These are phyloP conservation scores for Chauna torquata DNA, from an alignment of 2,113 vertebrate species.

Conservation along the genomic window DNA sequence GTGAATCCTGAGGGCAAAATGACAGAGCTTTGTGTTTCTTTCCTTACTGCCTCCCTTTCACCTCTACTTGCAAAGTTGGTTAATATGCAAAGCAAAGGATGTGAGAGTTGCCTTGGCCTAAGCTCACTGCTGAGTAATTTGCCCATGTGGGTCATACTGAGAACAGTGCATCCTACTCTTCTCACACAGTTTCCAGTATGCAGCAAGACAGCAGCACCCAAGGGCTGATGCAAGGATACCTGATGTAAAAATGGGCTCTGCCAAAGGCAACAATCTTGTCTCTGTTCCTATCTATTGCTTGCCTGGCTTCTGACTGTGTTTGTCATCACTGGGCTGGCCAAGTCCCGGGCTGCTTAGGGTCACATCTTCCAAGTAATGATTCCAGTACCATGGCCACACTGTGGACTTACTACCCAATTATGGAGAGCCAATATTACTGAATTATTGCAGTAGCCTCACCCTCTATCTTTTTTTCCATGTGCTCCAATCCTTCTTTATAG, in stretches of 20 bases:
- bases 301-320: not conserved
- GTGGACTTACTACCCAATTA: not conserved
- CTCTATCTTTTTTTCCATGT: not conserved
- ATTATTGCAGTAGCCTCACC: not conserved
- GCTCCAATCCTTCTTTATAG: not conserved
- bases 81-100: not conserved
- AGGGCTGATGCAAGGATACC: not conserved
- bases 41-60: not conserved
- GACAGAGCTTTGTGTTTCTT: not conserved
- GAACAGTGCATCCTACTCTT: not conserved
- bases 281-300: not conserved
- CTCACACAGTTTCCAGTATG: not conserved
- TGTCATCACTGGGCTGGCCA: not conserved
- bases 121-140: not conserved
- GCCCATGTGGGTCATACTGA: rapidly evolving
- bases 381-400: not conserved
- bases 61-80: not conserved
- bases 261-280: not conserved
- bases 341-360: not conserved
- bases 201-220: not conserved
- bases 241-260: not conserved
- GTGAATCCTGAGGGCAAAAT: not conserved
- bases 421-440: not conserved
- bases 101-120: not conserved
- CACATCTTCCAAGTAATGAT: not conserved